Base-by-base conservation (phyloP, 2,888 invertebrate genomes). In the Drymonia ruficornis region DNA sequence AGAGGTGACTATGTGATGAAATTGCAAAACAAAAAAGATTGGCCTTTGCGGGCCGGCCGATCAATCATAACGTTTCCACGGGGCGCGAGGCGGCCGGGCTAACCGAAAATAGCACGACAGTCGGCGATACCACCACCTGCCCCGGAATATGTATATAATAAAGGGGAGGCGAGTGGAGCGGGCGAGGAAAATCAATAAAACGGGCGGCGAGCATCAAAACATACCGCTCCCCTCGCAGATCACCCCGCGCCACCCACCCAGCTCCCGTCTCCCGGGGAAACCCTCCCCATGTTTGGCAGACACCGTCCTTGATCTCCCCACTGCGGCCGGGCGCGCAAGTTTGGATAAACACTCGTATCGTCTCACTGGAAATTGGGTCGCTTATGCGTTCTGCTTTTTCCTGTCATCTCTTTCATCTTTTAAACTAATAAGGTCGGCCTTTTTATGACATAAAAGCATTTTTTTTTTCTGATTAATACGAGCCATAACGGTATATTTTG, bases 231-330 rank as follows among this genome's bases (percentile, higher is more conserved):
- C 80, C 66, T 69, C 62, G 67, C 72, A 70, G 72, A 65, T 68
- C 74, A 70, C 76, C 71, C 66, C 62, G 40, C 80, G 78, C 65
- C 74, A 69, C 75, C 83, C 76, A 67, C 59, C 64, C 54, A 49
- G 69, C 61, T 62, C 81, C 80, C 80, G 83, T 86, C 87, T 86
- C 89, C 90, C 89, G 89, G 90, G 92, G 88, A 89, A 89, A 91
- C 86, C 86, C 90, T 83, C 86, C 89, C 91, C 87, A 82, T 89
- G 89, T 90, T 91, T 90, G 89, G 90, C 91, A 92, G 92, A 92
- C 92, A 78, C 87, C 91, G 92, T 87, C 92, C 92, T 92, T 92
- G 92, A 92, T 91, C 87, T 86, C 85, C 87, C 89, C 78, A 81
- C 81, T 81, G 78, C 76, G 83, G 82, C 85, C 83, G 85, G 86